Conservation (phyloP, 2,888 invertebrate species). For the Raillietiella orientalis region DNA sequence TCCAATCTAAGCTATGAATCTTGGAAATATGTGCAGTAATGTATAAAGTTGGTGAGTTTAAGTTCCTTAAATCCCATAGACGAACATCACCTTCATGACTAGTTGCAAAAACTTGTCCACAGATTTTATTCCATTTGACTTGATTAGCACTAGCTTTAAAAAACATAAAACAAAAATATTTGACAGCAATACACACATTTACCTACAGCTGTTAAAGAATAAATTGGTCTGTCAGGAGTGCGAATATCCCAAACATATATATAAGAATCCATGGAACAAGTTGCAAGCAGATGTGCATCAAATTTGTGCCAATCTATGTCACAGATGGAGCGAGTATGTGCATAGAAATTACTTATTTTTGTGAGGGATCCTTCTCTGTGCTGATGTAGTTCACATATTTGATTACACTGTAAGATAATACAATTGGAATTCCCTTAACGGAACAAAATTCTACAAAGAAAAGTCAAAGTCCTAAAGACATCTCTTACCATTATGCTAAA, state of each 20-base stretch:
- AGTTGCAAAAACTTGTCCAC: not conserved
- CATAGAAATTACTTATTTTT: too few relatives aligned
- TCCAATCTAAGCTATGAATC: slow-evolving; percentile 85
- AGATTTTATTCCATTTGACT: not conserved
- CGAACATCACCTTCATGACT: slow-evolving; percentile 71
- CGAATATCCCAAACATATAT: slow-evolving; percentile 78
- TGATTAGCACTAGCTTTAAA: slow-evolving; percentile 3
- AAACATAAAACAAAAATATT: slow-evolving; percentile 7
- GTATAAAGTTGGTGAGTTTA: slow-evolving; percentile 54
- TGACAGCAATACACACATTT: slow-evolving; percentile 11
- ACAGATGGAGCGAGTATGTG: slow-evolving; percentile 53
- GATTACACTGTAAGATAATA: not conserved
- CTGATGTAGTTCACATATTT: slow-evolving; percentile 11
- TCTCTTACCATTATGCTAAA: too few relatives aligned
- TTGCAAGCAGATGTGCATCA: slow-evolving; percentile 39
- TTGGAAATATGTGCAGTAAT: slow-evolving; percentile 61
- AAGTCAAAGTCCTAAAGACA: too few relatives aligned
- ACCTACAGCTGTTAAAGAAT: slow-evolving; percentile 65
- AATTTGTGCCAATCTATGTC: slow-evolving; percentile 71
- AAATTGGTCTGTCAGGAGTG: slow-evolving; percentile 43
- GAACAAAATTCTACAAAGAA: too few relatives aligned
- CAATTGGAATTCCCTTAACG: too few relatives aligned
- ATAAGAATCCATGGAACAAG: slow-evolving; percentile 74
- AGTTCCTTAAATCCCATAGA: slow-evolving; percentile 78
- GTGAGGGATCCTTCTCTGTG: too few relatives aligned